Percentiles rank a stretch among this genome's conserved stretches.
phyloP scores from a whole-genome alignment of 2,113 vertebrate genomes.

The Leucosticte australis region DNA sequence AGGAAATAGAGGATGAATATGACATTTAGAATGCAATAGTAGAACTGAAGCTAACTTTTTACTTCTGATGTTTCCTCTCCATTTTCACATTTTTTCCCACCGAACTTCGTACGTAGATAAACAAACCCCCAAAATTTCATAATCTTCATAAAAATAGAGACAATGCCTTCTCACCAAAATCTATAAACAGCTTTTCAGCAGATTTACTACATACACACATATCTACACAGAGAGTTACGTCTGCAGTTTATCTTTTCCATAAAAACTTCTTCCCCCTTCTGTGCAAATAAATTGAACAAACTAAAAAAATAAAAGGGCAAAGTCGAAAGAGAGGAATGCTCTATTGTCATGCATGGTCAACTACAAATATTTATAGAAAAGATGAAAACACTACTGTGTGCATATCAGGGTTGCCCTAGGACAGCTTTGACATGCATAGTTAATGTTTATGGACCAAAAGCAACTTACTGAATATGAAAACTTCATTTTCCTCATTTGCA shows the following conservation, averaged over 20 bases:
- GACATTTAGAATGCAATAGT: background rate
- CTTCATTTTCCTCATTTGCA: background rate
- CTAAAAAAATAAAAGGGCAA: constrained; percentile 1
- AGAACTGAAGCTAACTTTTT: background rate
- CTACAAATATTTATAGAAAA: constrained; percentile 57
- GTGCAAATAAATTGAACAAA: constrained; percentile 27
- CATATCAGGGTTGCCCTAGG: background rate
- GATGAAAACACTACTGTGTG: constrained; percentile 12
- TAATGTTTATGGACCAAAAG: constrained; percentile 35
- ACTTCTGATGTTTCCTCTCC: background rate
- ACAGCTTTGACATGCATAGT: background rate
- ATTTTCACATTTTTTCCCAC: background rate
- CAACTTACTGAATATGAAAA: background rate
- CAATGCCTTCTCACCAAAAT: background rate
- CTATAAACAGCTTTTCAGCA: background rate
- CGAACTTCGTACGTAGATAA: background rate
- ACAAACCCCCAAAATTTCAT: background rate
- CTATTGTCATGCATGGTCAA: constrained; percentile 39
- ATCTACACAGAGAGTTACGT: background rate
- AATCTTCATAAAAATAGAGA: background rate
- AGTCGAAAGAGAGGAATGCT: constrained; percentile 46
- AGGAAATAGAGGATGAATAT: constrained; percentile 17
- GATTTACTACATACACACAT: background rate
- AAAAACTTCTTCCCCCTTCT: background rate
- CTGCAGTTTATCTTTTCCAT: constrained; percentile 19